Evolutionary conservation across 2,113 vertebrate species (phyloP), one percentile per base, ranked within the genome.

Genomic region (Sciurus niger): DNA sequence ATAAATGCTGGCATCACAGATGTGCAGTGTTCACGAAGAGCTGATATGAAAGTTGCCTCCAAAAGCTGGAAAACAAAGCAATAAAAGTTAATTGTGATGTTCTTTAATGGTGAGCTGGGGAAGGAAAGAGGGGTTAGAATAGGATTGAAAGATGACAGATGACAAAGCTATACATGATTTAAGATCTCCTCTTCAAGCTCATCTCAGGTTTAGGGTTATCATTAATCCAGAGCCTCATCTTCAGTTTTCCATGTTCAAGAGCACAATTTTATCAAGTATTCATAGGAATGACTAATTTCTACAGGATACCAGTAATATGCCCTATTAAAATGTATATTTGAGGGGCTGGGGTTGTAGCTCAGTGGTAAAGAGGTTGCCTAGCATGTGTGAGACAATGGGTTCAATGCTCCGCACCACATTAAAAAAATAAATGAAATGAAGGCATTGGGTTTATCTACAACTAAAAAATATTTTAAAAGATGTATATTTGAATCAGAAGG

Each of bases 1-100:
- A 1, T 90, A 86, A 85, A 96, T 72, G 70, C 72, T 96, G 89
- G 89, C 51, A 30, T 96, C 72, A 96, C 87, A 96, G 78, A 97
- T 67, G 46, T 43, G 43, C 46, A 95, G 48, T 96, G 79, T 83
- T 84, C 72, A 67, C 2, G 83, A 77, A 79, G 82, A 93, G 24
- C 88, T 60, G 37, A 55, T 95, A 53, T 84, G 80, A 78, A 0
- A 94, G 37, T 90, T 72, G 43, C 67, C 43, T 94, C 72, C 46
- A 65, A 89, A 89, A 85, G 43, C 32, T 87, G 63, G 48, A 93
- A 84, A 92, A 76, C 60, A 97, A 97, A 95, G 32, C 96, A 96
- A 97, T 94, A 84, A 88, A 90, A 96, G 68, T n/a, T n/a, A 43
- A 80, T 48, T 76, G 24, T 89, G 32, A 70, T 91, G 91, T 90